Conservation (phyloP, 2,888 invertebrate species). For the Sphaeridia pumilis region DNA sequence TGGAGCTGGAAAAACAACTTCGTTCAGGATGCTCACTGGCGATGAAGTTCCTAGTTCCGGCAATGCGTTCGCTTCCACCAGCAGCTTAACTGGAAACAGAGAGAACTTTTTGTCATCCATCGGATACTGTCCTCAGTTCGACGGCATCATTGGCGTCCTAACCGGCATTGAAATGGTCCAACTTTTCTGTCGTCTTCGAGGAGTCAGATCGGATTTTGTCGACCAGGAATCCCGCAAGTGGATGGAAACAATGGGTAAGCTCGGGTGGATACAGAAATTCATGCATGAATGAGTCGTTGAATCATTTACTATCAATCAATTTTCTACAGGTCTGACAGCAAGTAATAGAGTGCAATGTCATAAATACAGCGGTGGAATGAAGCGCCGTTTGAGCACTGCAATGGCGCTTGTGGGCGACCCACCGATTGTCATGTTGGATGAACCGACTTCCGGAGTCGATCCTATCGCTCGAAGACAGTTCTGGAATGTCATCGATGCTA, state of each 20-base stretch:
- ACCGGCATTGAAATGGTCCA: slow-evolving; percentile 61
- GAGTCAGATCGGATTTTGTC: slow-evolving; percentile 43
- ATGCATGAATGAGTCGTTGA: not conserved
- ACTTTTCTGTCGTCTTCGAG: slow-evolving; percentile 62
- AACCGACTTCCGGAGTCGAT: slow-evolving; percentile 53
- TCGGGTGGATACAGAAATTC: not conserved
- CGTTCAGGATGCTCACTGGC: slow-evolving; percentile 47
- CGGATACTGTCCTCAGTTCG: slow-evolving; percentile 61
- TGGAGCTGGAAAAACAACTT: slow-evolving; percentile 48
- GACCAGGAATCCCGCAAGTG: slow-evolving; percentile 19
- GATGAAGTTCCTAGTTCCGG: slow-evolving; percentile 41
- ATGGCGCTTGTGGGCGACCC: slow-evolving; percentile 60
- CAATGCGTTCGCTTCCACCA: slow-evolving; percentile 39
- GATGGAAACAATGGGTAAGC: slow-evolving; percentile 22
- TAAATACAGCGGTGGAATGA: slow-evolving; percentile 62
- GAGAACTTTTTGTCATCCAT: slow-evolving; percentile 14
- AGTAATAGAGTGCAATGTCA: slow-evolving; percentile 23
- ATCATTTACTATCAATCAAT: not conserved
- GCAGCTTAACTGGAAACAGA: slow-evolving; percentile 32
- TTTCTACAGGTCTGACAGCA: slow-evolving; percentile 17
- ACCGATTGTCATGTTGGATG: slow-evolving; percentile 47
- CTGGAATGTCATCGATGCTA: slow-evolving; percentile 50
- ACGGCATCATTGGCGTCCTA: slow-evolving; percentile 63
- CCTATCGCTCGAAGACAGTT: slow-evolving; percentile 52
- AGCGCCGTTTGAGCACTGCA: slow-evolving; percentile 63